Base-by-base conservation (phyloP, 2,888 invertebrate genomes). In the Arenicola marina region DNA sequence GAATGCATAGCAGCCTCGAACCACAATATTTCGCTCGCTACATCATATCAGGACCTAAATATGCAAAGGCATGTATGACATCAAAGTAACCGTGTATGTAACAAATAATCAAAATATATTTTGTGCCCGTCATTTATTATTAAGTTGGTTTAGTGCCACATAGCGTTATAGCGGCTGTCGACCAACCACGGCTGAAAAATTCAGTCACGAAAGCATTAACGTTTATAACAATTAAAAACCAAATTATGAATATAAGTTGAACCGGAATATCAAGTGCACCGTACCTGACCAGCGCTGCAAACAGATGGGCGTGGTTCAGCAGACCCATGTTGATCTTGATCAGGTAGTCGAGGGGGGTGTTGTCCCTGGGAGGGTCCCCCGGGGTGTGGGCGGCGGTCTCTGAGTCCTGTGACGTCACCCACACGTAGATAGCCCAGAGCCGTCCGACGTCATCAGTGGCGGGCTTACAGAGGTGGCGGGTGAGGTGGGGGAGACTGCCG, bases 401-500 rank as follows among this genome's bases (percentile, higher is more conserved):
- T 4, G 78, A 74, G 60, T 79, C 77, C 11, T 79, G 73, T 7
- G 78, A 78, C 0, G 79, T 78, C 56, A 78, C 73, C 78, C 79
- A 80, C 32, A 72, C 67, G 59, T 78, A 80, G 29, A 80, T 73
- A 32, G 77, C 76, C 4, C 79, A 68, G 3, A 76, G 69, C 11
- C 51, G 26, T 71, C 79, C 84, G 95, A 96, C 82, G 94, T 95
- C 54, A 95, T 86, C 33, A 28, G 7, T 32, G 32, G 48, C 26
- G 7, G 26, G 26, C 26, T 24, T 11, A 7, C 18, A 48, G 18
- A 48, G 26, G 26, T 48, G 26, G 7, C 48, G 11, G 48, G 48
- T 24, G n/a, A 48, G 26, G 15, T 11, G 11, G 7, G 11, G 15
- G 26, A 48, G 24, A 24, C 26, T 48, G 7, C 48, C 48, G 26